These are phyloP conservation scores for Panzeria rudis DNA, from an alignment of 2,888 invertebrate genomes.

Conservation along the genomic window DNA sequence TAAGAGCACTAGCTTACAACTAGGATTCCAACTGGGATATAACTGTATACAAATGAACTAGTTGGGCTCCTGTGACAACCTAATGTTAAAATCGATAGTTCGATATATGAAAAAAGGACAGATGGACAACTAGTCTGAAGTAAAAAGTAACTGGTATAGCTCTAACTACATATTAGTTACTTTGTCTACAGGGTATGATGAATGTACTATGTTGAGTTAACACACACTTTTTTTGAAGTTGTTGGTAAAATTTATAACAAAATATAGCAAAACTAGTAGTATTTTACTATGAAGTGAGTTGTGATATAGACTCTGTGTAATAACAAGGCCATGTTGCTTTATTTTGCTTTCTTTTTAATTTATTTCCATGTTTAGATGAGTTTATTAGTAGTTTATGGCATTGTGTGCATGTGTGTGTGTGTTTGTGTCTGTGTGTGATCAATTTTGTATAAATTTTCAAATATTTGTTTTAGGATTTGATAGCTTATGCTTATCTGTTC, in stretches of 20 bases:
- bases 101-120: too few relatives aligned
- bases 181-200: too few relatives aligned
- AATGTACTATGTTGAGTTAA: neutral
- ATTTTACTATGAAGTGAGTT: neutral
- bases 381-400: neutral
- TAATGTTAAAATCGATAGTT: too few relatives aligned
- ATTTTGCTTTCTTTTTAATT: neutral
- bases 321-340: neutral
- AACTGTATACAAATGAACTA: too few relatives aligned
- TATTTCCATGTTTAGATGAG: neutral
- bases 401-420: neutral
- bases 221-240: neutral
- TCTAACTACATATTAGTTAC: too few relatives aligned
- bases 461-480: conserved; percentile 1
- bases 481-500: too few relatives aligned
- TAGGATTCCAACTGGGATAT: too few relatives aligned
- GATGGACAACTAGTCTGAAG: too few relatives aligned
- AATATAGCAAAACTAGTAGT: neutral
- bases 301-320: neutral
- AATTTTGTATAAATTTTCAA: neutral
- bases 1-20: too few relatives aligned
- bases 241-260: neutral
- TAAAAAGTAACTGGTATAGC: too few relatives aligned
- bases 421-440: neutral
- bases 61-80: too few relatives aligned